phyloP scores from a whole-genome alignment of 2,797 vertebrate species.

The Enteromius radiatus region DNA sequence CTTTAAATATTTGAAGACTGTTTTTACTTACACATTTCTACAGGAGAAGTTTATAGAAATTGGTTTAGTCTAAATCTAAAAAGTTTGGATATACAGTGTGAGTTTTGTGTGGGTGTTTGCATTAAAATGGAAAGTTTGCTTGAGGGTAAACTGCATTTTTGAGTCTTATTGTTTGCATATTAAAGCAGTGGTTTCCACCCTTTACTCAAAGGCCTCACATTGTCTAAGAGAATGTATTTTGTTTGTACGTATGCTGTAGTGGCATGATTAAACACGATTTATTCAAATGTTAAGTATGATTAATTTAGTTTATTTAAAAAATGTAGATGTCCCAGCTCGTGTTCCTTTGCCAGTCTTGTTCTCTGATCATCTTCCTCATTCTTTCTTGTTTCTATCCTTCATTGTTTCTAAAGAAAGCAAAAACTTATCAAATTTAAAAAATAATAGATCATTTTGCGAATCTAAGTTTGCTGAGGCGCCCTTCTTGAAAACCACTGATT shows the following conservation, averaged over 20 bases:
- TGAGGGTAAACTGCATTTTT: background rate
- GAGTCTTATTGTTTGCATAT: background rate
- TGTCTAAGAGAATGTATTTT: background rate
- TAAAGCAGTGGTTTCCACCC: constrained; percentile 8
- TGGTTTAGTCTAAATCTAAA: background rate
- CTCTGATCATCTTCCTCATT: no score
- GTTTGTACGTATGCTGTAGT: background rate
- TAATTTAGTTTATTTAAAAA: background rate
- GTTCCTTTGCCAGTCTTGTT: background rate
- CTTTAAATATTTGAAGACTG: no score
- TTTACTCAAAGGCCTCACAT: background rate
- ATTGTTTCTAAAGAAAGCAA: background rate
- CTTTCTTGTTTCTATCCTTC: background rate
- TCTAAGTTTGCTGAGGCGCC: background rate
- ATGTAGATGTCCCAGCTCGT: background rate
- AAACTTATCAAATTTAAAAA: background rate
- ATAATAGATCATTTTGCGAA: background rate
- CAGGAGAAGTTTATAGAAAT: no score
- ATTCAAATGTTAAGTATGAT: background rate
- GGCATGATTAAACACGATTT: background rate
- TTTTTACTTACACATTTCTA: background rate
- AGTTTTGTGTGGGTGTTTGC: background rate
- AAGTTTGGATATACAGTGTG: background rate
- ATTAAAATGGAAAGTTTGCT: background rate
- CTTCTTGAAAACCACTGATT: constrained; percentile 6